Conservation (phyloP, 2,113 vertebrate genomes). For the Gymnorhina tibicen region DNA sequence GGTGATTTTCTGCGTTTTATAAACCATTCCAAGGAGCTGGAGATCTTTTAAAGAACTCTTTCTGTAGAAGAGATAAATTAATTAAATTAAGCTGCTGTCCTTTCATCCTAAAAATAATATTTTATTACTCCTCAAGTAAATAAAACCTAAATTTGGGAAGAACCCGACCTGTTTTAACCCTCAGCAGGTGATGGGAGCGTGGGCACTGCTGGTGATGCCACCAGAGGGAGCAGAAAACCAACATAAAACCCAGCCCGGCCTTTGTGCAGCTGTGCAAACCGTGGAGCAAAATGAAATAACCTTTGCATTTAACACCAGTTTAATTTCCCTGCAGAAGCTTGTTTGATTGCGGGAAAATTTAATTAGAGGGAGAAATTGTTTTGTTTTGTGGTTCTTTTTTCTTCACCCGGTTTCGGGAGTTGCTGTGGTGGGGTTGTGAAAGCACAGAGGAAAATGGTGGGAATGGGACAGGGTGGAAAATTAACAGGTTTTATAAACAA, state of each 20-base stretch:
- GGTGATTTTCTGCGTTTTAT: neutral
- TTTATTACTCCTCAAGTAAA: neutral
- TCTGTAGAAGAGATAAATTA: neutral
- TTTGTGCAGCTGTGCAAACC: neutral
- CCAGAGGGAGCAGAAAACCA: slow-evolving; percentile 50
- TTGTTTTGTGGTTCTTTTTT: neutral
- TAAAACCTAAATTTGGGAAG: neutral
- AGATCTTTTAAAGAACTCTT: neutral
- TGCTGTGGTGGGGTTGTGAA: neutral
- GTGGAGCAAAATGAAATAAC: neutral
- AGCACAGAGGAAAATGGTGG: neutral
- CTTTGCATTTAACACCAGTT: neutral
- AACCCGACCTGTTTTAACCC: neutral
- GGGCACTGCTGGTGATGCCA: neutral
- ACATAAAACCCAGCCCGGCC: neutral
- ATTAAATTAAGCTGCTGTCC: neutral
- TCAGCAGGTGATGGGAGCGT: neutral
- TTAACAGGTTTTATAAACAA: neutral
- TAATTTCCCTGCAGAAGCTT: neutral
- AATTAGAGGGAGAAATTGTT: neutral
- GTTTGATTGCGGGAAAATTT: neutral
- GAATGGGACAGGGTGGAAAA: neutral
- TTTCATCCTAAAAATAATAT: neutral
- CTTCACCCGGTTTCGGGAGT: neutral
- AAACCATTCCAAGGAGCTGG: neutral